Evolutionary conservation across 2,797 vertebrate genomes (phyloP).

Genomic region (Sylvilagus floridanus): DNA sequence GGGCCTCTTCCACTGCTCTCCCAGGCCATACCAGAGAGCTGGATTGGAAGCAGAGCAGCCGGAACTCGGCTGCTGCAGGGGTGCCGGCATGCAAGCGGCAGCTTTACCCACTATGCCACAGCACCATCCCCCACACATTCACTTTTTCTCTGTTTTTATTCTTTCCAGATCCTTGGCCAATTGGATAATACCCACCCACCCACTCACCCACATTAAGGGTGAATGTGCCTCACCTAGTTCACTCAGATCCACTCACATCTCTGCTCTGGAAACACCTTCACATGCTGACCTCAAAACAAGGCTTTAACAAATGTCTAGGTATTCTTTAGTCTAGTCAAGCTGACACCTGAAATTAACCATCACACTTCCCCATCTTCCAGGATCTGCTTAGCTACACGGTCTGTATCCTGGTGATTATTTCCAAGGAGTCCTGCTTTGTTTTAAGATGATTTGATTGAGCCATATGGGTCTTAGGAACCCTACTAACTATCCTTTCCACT

Average conservation of each 20-base stretch:
- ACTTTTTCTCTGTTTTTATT: neutral
- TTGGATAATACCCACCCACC: neutral
- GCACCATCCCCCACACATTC: neutral
- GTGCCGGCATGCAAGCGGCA: too few species aligned
- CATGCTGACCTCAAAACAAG: neutral
- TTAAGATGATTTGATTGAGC: constrained; percentile 13
- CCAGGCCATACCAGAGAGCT: too few species aligned
- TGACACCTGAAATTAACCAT: neutral
- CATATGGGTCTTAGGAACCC: neutral
- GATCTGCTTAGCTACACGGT: neutral
- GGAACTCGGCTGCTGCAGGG: too few species aligned
- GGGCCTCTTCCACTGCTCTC: too few species aligned
- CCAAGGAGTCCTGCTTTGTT: neutral
- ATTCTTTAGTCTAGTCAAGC: neutral
- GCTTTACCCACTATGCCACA: too few species aligned
- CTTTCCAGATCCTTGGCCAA: neutral
- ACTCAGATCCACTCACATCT: neutral
- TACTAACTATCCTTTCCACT: constrained; percentile 26
- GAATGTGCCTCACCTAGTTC: neutral
- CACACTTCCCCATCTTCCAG: neutral
- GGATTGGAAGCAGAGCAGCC: too few species aligned
- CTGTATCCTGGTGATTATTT: constrained; percentile 23
- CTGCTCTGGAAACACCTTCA: neutral
- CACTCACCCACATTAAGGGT: neutral
- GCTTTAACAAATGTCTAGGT: neutral